Conservation (phyloP, 2,888 invertebrate species). For the Pandemis cinnamomeana region DNA sequence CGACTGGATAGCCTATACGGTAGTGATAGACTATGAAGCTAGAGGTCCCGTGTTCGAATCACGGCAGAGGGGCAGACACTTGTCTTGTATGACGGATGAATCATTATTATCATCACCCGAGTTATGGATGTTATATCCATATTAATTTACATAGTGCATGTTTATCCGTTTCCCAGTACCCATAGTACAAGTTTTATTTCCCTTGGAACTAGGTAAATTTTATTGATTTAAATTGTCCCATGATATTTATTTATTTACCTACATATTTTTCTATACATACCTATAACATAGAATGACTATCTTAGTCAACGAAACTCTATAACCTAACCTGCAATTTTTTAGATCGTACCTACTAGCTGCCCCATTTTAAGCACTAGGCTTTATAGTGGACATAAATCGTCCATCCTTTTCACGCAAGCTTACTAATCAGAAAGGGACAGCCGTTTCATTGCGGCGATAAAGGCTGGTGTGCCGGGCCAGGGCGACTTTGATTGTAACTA, state of each 20-base stretch:
- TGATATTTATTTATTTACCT: not conserved
- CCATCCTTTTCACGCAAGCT: not conserved
- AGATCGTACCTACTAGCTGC: not conserved
- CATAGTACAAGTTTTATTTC: too few relatives aligned
- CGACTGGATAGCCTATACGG: too few relatives aligned
- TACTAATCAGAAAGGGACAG: not conserved
- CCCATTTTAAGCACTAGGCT: not conserved
- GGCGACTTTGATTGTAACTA: not conserved
- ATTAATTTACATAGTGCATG: too few relatives aligned
- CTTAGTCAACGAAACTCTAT: not conserved
- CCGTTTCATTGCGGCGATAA: not conserved
- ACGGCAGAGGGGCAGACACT: too few relatives aligned
- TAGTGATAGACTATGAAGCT: too few relatives aligned
- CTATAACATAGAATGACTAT: too few relatives aligned
- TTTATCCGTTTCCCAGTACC: too few relatives aligned
- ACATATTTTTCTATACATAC: not conserved
- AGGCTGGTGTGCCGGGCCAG: not conserved
- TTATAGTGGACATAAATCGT: constrained; percentile 1
- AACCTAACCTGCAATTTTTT: not conserved
- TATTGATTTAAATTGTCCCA: not conserved
- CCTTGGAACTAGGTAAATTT: too few relatives aligned
- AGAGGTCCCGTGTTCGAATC: too few relatives aligned
- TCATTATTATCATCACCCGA: too few relatives aligned
- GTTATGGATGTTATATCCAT: too few relatives aligned
- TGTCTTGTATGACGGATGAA: too few relatives aligned